Evolutionary conservation across 2,797 vertebrate genomes (phyloP), one percentile per base, ranked within the genome.

Genomic region (Platalea minor): DNA sequence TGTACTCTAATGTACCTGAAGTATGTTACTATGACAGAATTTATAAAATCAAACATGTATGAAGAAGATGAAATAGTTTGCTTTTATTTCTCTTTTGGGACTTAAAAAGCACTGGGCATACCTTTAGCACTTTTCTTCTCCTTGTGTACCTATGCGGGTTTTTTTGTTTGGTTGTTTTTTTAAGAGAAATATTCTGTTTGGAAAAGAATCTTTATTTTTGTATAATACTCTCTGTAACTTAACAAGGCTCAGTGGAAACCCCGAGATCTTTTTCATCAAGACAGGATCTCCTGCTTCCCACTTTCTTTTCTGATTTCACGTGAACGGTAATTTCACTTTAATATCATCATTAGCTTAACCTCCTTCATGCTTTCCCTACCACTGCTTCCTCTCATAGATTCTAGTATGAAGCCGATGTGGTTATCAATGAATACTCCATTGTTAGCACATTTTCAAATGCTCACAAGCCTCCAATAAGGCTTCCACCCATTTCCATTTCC

Each of bases 391-490:
- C 53, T 92, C 70, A 94, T 37, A 83, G 84, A 88, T 59, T 85
- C 75, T 64, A 77, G 53, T 57, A 91, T 90, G 87, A 92, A 94
- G 84, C 45, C 0, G 0, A 76, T 28, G 81, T 46, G 51, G 64
- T 92, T 96, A 95, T 95, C 95, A 94, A 92, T 89, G 95, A 97
- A 96, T 94, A 67, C 81, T 85, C 65, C 82, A 97, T 96, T 96
- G 95, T 95, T 89, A 81, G 89, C 75, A 70, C 39, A 81, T 76
- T 96, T 91, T 90, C 60, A 93, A 95, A 91, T 59, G 75, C 39
- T 72, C 94, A 51, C 73, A 78, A 74, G 35, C 24, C 61, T 89
- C 54, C 59, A 86, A 39, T 31, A 93, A 93, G 79, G 43, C 35
- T 96, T 95, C 86, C 91, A 94, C 93, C 94, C 94, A 95, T 83